Evolutionary conservation across 2,113 vertebrate species (phyloP).

Genomic region (Microtus montanus): DNA sequence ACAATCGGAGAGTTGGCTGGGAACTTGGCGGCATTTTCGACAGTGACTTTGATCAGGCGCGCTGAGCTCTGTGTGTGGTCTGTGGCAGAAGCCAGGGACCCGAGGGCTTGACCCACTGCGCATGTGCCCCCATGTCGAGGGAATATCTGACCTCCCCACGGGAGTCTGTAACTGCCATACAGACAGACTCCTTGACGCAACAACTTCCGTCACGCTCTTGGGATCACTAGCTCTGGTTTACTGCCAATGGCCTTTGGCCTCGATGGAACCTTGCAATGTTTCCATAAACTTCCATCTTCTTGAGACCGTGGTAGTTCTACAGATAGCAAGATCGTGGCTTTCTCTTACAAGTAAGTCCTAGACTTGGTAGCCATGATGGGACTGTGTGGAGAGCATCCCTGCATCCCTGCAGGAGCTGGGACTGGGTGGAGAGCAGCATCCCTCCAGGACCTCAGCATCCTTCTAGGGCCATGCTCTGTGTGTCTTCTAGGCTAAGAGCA

Average conservation of each 20-base stretch:
- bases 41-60: too few species aligned
- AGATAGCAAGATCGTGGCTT: not conserved
- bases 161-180: not conserved
- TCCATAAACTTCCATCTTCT: not conserved
- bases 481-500: constrained; percentile 89
- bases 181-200: not conserved
- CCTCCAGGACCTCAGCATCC: constrained; percentile 83
- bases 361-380: not conserved
- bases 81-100: not conserved
- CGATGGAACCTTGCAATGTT: not conserved
- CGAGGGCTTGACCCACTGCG: not conserved
- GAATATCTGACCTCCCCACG: not conserved
- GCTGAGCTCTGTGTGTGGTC: not conserved
- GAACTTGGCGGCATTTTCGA: not conserved
- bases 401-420: constrained; percentile 82
- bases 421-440: constrained; percentile 9
- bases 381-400: constrained; percentile 72
- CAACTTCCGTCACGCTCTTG: not conserved
- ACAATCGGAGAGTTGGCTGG: not conserved
- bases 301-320: not conserved
- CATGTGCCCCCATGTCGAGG: rapidly evolving
- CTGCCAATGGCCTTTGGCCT: not conserved
- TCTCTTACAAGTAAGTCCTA: not conserved
- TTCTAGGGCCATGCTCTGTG: constrained; percentile 87
- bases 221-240: not conserved